phyloP scores from a whole-genome alignment of 2,888 invertebrate species.

The Pharmacophagus antenor region DNA sequence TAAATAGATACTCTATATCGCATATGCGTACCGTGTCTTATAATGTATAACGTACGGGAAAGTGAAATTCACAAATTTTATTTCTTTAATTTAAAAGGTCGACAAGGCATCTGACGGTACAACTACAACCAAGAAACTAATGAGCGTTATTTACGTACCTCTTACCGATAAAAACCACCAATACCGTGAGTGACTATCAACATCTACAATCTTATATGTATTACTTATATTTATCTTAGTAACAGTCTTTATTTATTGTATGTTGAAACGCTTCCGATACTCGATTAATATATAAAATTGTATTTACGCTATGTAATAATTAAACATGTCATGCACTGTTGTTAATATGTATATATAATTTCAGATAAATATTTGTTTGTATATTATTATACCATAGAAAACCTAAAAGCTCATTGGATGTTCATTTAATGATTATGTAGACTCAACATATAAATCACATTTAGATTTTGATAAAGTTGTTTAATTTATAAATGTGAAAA shows the following conservation, averaged over 20 bases:
- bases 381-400: not conserved
- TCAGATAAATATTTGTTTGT: not conserved
- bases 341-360: not conserved
- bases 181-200: conserved; percentile 67
- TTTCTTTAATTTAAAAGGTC: conserved; percentile 75
- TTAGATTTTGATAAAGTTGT: too few relatives aligned
- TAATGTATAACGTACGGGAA: too few relatives aligned
- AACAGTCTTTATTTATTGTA: conserved; percentile 15
- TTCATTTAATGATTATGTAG: too few relatives aligned
- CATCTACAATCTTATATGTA: conserved; percentile 12
- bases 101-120: conserved; percentile 93
- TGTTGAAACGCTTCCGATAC: conserved; percentile 10
- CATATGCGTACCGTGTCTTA: too few relatives aligned
- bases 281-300: conserved; percentile 2
- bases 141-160: conserved; percentile 98
- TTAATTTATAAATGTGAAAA: too few relatives aligned
- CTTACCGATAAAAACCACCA: conserved; percentile 87
- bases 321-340: not conserved
- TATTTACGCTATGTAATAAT: not conserved
- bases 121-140: conserved; percentile 87
- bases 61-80: too few relatives aligned
- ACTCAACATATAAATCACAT: too few relatives aligned
- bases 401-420: too few relatives aligned
- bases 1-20: too few relatives aligned
- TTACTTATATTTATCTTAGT: conserved; percentile 19